Evolutionary conservation across 2,113 vertebrate species (phyloP).

Genomic region (Dasyornis broadbenti): DNA sequence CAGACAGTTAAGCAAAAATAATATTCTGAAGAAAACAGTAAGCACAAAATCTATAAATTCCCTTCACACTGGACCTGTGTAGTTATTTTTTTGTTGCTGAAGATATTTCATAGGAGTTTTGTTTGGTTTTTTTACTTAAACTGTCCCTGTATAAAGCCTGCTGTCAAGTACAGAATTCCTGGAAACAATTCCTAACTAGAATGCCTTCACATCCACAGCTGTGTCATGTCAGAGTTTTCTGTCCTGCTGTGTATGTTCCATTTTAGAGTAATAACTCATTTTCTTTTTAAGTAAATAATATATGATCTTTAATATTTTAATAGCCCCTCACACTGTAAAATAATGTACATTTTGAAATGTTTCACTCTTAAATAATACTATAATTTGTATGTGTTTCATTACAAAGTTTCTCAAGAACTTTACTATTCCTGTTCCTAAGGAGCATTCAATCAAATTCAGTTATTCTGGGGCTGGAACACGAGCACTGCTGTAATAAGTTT

Average conservation of each 20-base stretch:
- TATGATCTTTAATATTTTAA: not conserved
- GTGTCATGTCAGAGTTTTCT: not conserved
- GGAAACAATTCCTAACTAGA: not conserved
- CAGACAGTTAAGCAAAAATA: not conserved
- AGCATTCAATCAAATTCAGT: not conserved
- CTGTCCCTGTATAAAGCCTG: not conserved
- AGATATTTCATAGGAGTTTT: not conserved
- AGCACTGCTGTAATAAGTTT: not conserved
- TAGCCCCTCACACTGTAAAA: not conserved
- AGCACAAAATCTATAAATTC: not conserved
- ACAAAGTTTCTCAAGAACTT: not conserved
- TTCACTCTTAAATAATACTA: constrained; percentile 1
- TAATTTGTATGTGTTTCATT: not conserved
- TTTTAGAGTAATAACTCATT: constrained; percentile 5
- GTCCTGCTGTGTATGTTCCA: not conserved
- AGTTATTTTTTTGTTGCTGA: not conserved
- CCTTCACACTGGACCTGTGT: not conserved
- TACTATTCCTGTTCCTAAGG: not conserved
- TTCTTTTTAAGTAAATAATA: not conserved
- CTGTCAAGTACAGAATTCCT: not conserved
- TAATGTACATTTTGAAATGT: not conserved
- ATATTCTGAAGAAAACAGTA: not conserved
- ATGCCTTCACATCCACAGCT: not conserved
- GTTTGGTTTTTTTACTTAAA: not conserved
- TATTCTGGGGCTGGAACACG: not conserved